Base-by-base conservation (phyloP, 1,140 invertebrate genomes). In the Leptestheria dahalacensis region DNA sequence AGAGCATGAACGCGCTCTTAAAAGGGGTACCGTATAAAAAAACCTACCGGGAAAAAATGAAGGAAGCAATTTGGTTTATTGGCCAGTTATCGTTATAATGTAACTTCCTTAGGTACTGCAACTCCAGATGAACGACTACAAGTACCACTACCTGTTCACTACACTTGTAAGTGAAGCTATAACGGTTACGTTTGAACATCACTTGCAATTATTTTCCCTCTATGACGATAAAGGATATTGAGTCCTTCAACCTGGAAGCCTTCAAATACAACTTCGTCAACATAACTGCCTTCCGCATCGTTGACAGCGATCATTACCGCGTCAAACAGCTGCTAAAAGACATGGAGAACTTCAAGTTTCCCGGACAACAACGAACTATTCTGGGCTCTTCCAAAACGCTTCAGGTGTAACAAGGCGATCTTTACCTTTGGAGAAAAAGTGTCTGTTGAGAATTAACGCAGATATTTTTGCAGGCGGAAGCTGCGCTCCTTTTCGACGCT, bases 391-490 rank as follows among this genome's bases (percentile, higher is more conserved):
- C 77, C 28, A 74, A 72, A 59, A 72, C 78, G 28, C 79, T 80
- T 61, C 72, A 78, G 69, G 79, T 79, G 67, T 70, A 15, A 41
- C n/a, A n/a, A n/a, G n/a, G n/a, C n/a, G n/a, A n/a, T n/a, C n/a
- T n/a, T n/a, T n/a, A n/a, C n/a, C n/a, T n/a, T n/a, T n/a, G n/a
- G n/a, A n/a, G n/a, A n/a, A n/a, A n/a, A n/a, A n/a, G n/a, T n/a
- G n/a, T n/a, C n/a, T n/a, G n/a, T n/a, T n/a, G n/a, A n/a, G n/a
- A n/a, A n/a, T n/a, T n/a, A n/a, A n/a, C n/a, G n/a, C n/a, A n/a
- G n/a, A n/a, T n/a, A n/a, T n/a, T n/a, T n/a, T n/a, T n/a, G n/a
- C 74, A 88, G 85, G 82, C 84, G 47, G 82, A 86, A 66, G 80
- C 85, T 41, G 85, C 85, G 20, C 70, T 88, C 62, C 83, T 87